Percentiles rank a stretch among this genome's conserved stretches.
Evolutionary conservation across 2,113 vertebrate genomes (phyloP).

Genomic region (Stictonetta naevosa): DNA sequence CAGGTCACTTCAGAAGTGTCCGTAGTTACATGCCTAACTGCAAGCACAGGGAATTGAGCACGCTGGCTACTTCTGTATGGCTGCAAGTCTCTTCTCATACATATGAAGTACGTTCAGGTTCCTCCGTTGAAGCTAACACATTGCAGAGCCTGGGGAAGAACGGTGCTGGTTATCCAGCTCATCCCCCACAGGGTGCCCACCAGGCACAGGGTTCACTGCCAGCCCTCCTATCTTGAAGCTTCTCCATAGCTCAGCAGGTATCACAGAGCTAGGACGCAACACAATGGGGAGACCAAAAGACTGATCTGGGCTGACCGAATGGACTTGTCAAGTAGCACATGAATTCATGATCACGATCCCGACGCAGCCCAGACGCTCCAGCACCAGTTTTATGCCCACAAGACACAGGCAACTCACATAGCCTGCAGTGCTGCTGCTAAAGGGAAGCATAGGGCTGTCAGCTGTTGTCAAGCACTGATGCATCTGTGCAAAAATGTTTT

Average conservation of each 20-base stretch:
- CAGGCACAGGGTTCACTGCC: accelerated
- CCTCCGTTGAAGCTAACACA: not conserved
- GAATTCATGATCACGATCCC: not conserved
- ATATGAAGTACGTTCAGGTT: not conserved
- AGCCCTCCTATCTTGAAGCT: not conserved
- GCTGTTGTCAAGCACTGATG: not conserved
- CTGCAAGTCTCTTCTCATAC: too few relatives aligned
- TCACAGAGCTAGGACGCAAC: not conserved
- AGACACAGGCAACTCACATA: not conserved
- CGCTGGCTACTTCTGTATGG: not conserved
- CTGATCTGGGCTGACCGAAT: not conserved
- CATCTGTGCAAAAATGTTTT: not conserved
- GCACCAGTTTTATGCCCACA: not conserved
- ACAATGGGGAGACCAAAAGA: not conserved
- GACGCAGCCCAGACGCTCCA: not conserved
- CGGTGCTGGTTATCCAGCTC: not conserved
- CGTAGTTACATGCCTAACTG: not conserved
- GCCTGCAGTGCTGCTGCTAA: not conserved
- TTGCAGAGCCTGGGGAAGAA: not conserved
- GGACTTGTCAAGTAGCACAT: not conserved
- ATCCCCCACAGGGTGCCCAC: not conserved
- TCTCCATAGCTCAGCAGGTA: accelerated
- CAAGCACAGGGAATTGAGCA: not conserved
- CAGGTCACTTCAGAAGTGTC: not conserved
- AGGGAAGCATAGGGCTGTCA: not conserved